These are phyloP conservation scores for Teleopsis dalmanni DNA, from an alignment of 1,140 invertebrate genomes.

Conservation along the genomic window DNA sequence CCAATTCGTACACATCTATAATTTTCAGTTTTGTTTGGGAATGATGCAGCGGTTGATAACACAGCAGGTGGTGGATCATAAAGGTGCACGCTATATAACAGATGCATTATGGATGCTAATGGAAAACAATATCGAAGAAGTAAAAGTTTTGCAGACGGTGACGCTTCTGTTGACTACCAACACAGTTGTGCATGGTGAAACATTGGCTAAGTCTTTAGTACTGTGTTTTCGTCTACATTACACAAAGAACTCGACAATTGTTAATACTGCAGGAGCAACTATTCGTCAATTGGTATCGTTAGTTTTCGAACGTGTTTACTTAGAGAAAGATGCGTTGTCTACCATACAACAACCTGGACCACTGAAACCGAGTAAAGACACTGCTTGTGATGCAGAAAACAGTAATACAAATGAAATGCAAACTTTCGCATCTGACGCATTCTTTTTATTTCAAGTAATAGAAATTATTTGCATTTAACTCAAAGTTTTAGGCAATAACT, in stretches of 20 bases:
- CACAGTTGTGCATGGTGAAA: constrained; percentile 85
- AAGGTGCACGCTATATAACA: constrained; percentile 85
- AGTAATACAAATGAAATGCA: constrained; percentile 52
- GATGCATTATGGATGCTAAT: constrained; percentile 89
- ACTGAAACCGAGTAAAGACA: constrained; percentile 2
- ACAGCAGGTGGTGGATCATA: constrained; percentile 75
- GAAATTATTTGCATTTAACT: neutral
- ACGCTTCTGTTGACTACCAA: constrained; percentile 91
- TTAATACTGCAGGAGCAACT: constrained; percentile 94
- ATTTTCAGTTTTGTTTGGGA: constrained; percentile 73
- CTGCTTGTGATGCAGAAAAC: neutral
- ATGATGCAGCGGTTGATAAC: constrained; percentile 82
- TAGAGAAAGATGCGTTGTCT: constrained; percentile 47
- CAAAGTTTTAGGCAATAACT: neutral
- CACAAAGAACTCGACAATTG: constrained; percentile 79
- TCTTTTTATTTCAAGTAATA: constrained; percentile 83
- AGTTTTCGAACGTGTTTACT: constrained; percentile 89
- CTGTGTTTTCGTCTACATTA: constrained; percentile 93
- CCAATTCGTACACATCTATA: neutral
- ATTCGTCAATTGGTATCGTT: constrained; percentile 92
- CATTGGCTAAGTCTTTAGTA: constrained; percentile 89
- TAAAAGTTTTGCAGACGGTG: constrained; percentile 94
- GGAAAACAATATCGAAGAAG: constrained; percentile 86
- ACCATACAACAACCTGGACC: constrained; percentile 17
- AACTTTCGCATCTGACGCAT: constrained; percentile 90